Conservation (phyloP, 2,888 invertebrate species). For the Hypsopygia costalis region DNA sequence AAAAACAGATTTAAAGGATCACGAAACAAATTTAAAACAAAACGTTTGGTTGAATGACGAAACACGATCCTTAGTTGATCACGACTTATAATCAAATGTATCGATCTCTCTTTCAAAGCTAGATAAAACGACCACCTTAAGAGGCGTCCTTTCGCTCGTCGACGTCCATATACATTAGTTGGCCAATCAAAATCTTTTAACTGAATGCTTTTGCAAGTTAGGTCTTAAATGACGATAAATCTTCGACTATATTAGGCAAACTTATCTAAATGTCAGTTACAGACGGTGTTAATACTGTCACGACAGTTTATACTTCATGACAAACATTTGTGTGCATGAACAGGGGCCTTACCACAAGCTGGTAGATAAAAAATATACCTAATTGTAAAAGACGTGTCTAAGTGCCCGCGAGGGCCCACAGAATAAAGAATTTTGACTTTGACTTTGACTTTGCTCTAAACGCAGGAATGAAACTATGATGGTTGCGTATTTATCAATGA, state of each 20-base stretch:
- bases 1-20: background rate
- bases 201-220: slow-evolving; percentile 2
- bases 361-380: too few relatives aligned
- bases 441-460: too few relatives aligned
- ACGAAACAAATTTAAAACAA: background rate
- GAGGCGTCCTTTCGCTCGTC: slow-evolving; percentile 13
- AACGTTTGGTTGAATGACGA: background rate
- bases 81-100: slow-evolving; percentile 10
- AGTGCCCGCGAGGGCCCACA: too few relatives aligned
- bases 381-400: too few relatives aligned
- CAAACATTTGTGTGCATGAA: too few relatives aligned
- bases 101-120: background rate
- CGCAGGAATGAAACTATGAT: too few relatives aligned
- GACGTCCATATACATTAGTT: slow-evolving; percentile 19
- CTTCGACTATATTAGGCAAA: slow-evolving; percentile 4
- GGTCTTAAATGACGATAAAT: slow-evolving; percentile 7
- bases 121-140: slow-evolving; percentile 18
- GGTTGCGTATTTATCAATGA: too few relatives aligned
- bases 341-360: too few relatives aligned
- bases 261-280: background rate
- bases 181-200: slow-evolving; percentile 14
- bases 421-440: too few relatives aligned
- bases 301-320: too few relatives aligned
- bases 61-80: background rate
- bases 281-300: too few relatives aligned